A percentile compares a stretch with the other conserved stretches of the same genome.
Conservation (phyloP, 2,797 vertebrate genomes). For the Semotilus atromaculatus region DNA sequence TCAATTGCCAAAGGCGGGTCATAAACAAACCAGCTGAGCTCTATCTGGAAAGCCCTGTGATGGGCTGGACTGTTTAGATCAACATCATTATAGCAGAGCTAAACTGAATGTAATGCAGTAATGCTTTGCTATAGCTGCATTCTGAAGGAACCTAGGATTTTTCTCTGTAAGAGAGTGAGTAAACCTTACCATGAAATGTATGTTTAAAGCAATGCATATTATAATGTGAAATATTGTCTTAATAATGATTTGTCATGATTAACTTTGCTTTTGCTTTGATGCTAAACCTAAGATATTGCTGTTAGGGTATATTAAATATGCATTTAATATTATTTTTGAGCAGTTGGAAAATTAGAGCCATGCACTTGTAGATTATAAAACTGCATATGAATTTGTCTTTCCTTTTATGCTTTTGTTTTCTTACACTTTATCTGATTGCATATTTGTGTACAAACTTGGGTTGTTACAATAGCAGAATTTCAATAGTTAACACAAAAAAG, state of each 20-base stretch:
- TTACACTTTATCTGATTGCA: neutral
- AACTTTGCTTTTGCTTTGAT: neutral
- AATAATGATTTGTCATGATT: neutral
- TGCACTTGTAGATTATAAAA: slow-evolving; percentile 3
- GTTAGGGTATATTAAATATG: neutral
- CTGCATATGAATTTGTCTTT: neutral
- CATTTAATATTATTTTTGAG: neutral
- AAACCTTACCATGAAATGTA: neutral
- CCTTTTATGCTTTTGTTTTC: neutral
- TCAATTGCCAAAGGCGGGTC: slow-evolving; percentile 48
- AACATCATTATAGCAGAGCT: slow-evolving; percentile 36
- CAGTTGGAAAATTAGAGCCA: neutral
- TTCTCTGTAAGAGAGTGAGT: neutral
- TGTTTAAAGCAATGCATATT: neutral
- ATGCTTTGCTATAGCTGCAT: slow-evolving; percentile 1
- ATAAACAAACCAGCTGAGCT: slow-evolving; percentile 63
- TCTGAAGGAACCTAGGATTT: slow-evolving; percentile 1
- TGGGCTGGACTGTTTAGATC: slow-evolving; percentile 40
- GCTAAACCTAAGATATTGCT: neutral
- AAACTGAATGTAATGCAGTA: slow-evolving; percentile 1
- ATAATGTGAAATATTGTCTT: neutral
- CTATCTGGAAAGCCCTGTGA: slow-evolving; percentile 67
- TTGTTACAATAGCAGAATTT: too few species aligned
- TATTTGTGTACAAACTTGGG: neutral
- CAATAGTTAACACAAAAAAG: neutral